Evolutionary conservation across 92 coral and sea anemone species (phyloP).

Genomic region (Bergia sp.): DNA sequence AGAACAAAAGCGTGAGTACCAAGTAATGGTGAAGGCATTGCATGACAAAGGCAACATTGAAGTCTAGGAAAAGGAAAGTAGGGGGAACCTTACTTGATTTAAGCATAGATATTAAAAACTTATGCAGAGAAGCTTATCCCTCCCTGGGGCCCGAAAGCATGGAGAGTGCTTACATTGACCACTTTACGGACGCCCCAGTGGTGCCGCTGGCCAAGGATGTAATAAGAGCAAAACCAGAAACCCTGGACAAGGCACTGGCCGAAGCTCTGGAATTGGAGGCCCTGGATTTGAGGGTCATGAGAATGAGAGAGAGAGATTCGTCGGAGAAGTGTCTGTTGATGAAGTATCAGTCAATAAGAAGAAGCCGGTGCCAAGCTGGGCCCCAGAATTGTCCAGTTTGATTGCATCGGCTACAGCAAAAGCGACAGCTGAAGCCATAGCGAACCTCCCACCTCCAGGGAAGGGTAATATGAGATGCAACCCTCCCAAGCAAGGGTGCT

Average conservation of each 20-base stretch:
- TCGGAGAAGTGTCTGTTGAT: conserved; percentile 27
- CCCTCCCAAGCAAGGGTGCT: conserved; percentile 20
- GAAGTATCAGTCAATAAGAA: not conserved
- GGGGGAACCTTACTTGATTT: too few species aligned
- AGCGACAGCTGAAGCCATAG: conserved; percentile 50
- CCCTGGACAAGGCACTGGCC: conserved; percentile 42
- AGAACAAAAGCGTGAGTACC: too few species aligned
- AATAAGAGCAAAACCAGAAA: conserved; percentile 25
- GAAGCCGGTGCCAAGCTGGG: conserved; percentile 32
- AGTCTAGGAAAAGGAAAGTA: too few species aligned
- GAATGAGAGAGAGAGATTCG: conserved; percentile 32
- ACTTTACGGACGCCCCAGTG: conserved; percentile 40
- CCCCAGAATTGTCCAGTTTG: conserved; percentile 45
- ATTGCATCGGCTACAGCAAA: conserved; percentile 51
- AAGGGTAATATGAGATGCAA: conserved; percentile 26
- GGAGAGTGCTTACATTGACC: not conserved
- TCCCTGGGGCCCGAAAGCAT: conserved; percentile 4
- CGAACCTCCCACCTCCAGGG: conserved; percentile 28
- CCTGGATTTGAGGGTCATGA: conserved; percentile 22
- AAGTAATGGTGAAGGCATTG: too few species aligned
- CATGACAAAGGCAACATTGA: too few species aligned
- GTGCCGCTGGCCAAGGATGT: conserved; percentile 46
- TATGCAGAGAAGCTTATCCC: too few species aligned
- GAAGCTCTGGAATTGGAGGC: conserved; percentile 43
- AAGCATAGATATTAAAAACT: too few species aligned